Percentiles rank a stretch among this genome's conserved stretches.
phyloP scores from a whole-genome alignment of 1,140 invertebrate species.

The Saxidomus purpurata region DNA sequence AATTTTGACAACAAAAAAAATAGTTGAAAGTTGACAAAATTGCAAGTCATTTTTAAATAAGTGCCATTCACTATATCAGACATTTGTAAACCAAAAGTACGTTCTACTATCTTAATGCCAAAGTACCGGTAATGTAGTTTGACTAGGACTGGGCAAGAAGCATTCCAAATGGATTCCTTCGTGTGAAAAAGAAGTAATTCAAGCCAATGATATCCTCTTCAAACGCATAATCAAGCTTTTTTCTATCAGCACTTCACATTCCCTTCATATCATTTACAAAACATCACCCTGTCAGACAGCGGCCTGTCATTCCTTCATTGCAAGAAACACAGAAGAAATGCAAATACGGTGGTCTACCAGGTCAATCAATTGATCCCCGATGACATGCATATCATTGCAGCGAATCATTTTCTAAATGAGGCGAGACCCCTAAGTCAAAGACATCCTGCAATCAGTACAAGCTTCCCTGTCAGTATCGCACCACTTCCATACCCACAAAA shows the following conservation, averaged over 20 bases:
- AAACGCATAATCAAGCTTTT: neutral
- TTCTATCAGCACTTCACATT: neutral
- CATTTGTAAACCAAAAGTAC: no score
- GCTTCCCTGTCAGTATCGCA: neutral
- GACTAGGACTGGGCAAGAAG: no score
- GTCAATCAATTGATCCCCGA: neutral
- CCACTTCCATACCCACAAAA: neutral
- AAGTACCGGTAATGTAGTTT: no score
- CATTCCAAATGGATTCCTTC: no score
- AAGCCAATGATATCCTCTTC: no score
- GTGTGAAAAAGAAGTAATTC: no score
- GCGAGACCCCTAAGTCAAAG: slow-evolving; percentile 9
- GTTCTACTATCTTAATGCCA: no score
- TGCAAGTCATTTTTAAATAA: no score
- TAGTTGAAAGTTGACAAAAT: no score
- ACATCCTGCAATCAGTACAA: slow-evolving; percentile 1
- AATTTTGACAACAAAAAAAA: no score
- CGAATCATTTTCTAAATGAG: slow-evolving; percentile 18
- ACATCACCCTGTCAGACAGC: neutral
- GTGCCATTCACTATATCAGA: no score
- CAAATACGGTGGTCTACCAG: neutral
- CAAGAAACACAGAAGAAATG: neutral
- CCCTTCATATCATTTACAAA: neutral
- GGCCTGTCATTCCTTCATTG: neutral
- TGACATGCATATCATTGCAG: slow-evolving; percentile 27